Percentiles rank a stretch among this genome's conserved stretches.
Evolutionary conservation across 2,113 vertebrate genomes (phyloP).

Genomic region (Semicossyphus pulcher): DNA sequence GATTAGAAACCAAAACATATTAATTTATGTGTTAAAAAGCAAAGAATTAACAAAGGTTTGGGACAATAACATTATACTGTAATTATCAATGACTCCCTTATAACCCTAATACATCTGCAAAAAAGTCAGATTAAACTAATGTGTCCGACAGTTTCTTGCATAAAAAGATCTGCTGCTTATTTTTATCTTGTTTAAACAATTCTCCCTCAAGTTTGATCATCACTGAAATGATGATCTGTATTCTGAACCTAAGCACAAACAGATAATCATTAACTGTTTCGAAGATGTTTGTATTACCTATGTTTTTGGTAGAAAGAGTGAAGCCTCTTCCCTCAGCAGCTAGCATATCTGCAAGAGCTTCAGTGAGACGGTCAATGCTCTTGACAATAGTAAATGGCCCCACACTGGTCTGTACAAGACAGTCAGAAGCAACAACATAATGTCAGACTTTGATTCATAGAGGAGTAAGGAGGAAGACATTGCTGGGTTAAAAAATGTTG

Average conservation of each 20-base stretch:
- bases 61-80: background rate
- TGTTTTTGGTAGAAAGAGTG: slow-evolving; percentile 82
- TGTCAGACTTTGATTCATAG: too few species aligned
- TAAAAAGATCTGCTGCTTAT: background rate
- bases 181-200: too few species aligned
- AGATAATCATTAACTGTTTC: background rate
- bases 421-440: background rate
- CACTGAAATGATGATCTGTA: background rate
- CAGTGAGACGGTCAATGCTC: slow-evolving; percentile 79
- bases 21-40: background rate
- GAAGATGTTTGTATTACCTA: slow-evolving; percentile 70
- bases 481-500: too few species aligned
- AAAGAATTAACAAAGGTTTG: background rate
- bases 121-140: background rate
- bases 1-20: background rate
- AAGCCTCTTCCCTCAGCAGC: slow-evolving; percentile 72
- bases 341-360: slow-evolving; percentile 75
- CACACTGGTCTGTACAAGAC: slow-evolving; percentile 58
- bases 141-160: background rate
- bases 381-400: slow-evolving; percentile 78
- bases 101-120: too few species aligned
- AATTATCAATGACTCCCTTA: too few species aligned
- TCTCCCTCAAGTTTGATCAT: background rate
- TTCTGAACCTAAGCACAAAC: background rate
- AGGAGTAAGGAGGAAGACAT: background rate